A percentile compares a stretch with the other conserved stretches of the same genome.
Evolutionary conservation across 2,113 vertebrate genomes (phyloP).

Genomic region (Opisthocomus hoazin): DNA sequence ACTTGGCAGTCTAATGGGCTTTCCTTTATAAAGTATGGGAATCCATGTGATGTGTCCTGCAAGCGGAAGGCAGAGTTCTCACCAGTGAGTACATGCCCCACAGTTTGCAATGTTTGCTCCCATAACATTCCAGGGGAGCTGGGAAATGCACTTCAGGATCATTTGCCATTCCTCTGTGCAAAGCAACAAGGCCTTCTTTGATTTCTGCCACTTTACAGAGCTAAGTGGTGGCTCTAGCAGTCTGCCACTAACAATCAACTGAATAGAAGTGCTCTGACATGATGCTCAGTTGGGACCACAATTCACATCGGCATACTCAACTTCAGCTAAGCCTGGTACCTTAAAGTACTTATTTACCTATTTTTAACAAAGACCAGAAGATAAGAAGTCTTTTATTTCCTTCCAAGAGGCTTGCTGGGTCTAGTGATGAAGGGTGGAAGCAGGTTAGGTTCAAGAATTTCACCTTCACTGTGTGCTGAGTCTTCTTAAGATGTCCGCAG

Average conservation of each 20-base stretch:
- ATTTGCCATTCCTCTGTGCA: not conserved
- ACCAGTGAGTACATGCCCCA: not conserved
- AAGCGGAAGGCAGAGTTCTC: not conserved
- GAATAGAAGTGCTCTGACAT: conserved; percentile 11
- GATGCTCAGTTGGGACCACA: not conserved
- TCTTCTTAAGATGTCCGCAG: not conserved
- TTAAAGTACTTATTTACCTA: not conserved
- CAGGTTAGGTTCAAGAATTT: conserved; percentile 1
- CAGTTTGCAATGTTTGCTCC: not conserved
- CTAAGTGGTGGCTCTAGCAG: not conserved
- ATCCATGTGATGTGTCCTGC: not conserved
- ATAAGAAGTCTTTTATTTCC: not conserved
- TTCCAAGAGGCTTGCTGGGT: not conserved
- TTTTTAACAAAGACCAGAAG: not conserved
- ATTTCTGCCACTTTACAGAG: conserved; percentile 16
- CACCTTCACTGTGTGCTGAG: not conserved
- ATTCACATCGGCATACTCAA: not conserved
- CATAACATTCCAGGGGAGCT: not conserved
- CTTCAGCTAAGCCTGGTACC: not conserved
- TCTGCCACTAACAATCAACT: not conserved
- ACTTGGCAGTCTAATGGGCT: not conserved
- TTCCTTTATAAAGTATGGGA: not conserved
- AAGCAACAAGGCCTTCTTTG: not conserved
- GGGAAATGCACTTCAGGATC: not conserved
- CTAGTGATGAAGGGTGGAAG: not conserved